Evolutionary conservation across 2,113 vertebrate genomes (phyloP).

Genomic region (Bubo blakistoni): DNA sequence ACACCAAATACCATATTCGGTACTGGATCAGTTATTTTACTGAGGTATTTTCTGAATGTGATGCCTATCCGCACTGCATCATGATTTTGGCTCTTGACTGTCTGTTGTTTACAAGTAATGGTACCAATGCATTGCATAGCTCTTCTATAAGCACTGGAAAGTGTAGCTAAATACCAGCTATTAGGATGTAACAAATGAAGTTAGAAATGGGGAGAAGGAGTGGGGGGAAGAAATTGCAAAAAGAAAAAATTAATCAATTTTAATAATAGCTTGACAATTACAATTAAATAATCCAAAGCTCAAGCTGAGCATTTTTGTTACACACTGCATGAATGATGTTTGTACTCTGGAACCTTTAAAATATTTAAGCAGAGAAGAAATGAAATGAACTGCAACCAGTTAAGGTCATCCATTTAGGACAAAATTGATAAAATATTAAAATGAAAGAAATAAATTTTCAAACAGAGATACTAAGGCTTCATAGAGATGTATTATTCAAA

Average conservation of each 20-base stretch:
- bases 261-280: conserved; percentile 56
- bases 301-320: conserved; percentile 62
- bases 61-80: background rate
- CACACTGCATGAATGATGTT: conserved; percentile 66
- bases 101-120: background rate
- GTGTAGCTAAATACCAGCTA: background rate
- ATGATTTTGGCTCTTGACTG: background rate
- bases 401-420: conserved; percentile 81
- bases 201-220: background rate
- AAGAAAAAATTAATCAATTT: conserved; percentile 26
- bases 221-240: background rate
- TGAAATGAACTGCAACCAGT: conserved; percentile 76
- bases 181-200: background rate
- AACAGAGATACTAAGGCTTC: conserved; percentile 67
- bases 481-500: conserved; percentile 76
- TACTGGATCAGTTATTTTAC: background rate
- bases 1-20: background rate
- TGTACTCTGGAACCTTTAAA: conserved; percentile 74
- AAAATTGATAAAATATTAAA: conserved; percentile 83
- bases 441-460: conserved; percentile 80
- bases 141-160: background rate
- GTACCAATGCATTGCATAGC: background rate
- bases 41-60: background rate
- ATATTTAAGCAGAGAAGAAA: conserved; percentile 79
- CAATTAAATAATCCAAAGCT: conserved; percentile 69